Percentiles rank a stretch among this genome's conserved stretches.
These are phyloP conservation scores for Ariolimax columbianus DNA, from an alignment of 2,888 invertebrate genomes.

Conservation along the genomic window DNA sequence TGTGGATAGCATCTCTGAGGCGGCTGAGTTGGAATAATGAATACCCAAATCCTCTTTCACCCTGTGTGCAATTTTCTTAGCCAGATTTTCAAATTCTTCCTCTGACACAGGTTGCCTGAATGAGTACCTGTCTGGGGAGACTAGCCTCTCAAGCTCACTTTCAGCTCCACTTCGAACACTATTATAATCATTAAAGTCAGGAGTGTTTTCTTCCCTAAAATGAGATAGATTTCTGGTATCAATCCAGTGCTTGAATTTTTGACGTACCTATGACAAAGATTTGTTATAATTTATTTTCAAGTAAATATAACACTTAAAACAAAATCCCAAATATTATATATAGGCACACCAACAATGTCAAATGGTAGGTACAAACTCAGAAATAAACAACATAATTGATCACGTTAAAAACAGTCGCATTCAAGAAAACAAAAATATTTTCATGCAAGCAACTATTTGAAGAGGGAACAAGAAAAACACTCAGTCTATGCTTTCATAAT, in stretches of 20 bases:
- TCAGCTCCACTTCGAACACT: conserved; percentile 46
- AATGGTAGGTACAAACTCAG: too few relatives aligned
- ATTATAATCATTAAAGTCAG: conserved; percentile 32
- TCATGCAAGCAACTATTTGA: too few relatives aligned
- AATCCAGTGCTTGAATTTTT: conserved; percentile 36
- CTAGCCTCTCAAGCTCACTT: conserved; percentile 47
- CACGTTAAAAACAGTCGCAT: too few relatives aligned
- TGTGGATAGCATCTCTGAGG: background rate
- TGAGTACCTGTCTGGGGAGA: conserved; percentile 33
- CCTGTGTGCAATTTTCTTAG: conserved; percentile 49
- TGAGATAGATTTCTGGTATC: conserved; percentile 11
- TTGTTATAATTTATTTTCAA: background rate
- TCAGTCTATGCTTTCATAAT: too few relatives aligned
- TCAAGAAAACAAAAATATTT: too few relatives aligned
- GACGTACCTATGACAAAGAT: background rate
- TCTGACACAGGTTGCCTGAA: conserved; percentile 42
- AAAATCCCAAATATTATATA: background rate
- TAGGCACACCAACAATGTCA: too few relatives aligned
- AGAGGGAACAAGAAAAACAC: too few relatives aligned
- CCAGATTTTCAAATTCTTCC: conserved; percentile 50
- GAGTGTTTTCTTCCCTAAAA: background rate
- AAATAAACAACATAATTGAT: too few relatives aligned
- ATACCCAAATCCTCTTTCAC: conserved; percentile 53
- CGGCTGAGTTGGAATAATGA: background rate
- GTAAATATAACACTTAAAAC: background rate